Conservation (phyloP, 2,888 invertebrate genomes). For the Oasisia sp. region DNA sequence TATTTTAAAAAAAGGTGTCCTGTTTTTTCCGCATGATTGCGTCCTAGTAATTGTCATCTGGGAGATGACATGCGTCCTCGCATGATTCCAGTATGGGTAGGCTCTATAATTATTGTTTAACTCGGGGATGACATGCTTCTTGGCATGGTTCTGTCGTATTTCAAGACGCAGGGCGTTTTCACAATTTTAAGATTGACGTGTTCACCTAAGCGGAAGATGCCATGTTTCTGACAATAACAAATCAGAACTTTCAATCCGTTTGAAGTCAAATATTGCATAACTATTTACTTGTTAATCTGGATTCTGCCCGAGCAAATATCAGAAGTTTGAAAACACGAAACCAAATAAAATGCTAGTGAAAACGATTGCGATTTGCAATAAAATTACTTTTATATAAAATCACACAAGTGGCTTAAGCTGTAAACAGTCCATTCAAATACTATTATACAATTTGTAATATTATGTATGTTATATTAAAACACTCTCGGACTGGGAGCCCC, state of each 20-base stretch:
- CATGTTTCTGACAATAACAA: neutral
- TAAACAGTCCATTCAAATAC: neutral
- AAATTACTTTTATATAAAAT: neutral
- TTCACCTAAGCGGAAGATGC: neutral
- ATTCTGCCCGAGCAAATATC: neutral
- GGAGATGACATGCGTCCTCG: neutral
- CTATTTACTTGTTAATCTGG: neutral
- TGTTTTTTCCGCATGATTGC: neutral
- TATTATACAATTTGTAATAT: no score
- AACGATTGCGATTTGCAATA: neutral
- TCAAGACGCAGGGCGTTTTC: neutral
- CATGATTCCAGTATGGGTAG: neutral
- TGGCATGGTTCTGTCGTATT: neutral
- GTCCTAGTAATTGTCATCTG: neutral
- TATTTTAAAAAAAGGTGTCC: neutral
- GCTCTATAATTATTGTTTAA: neutral
- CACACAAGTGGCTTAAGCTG: neutral
- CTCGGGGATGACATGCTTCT: neutral
- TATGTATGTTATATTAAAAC: neutral
- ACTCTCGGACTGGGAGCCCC: neutral
- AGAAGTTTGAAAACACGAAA: neutral
- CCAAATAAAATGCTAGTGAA: neutral
- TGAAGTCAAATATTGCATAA: neutral
- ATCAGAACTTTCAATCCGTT: neutral
- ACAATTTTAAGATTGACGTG: neutral